A percentile compares a stretch with the other conserved stretches of the same genome.
Evolutionary conservation across 2,888 invertebrate species (phyloP).

Genomic region (Tipula helvola): DNA sequence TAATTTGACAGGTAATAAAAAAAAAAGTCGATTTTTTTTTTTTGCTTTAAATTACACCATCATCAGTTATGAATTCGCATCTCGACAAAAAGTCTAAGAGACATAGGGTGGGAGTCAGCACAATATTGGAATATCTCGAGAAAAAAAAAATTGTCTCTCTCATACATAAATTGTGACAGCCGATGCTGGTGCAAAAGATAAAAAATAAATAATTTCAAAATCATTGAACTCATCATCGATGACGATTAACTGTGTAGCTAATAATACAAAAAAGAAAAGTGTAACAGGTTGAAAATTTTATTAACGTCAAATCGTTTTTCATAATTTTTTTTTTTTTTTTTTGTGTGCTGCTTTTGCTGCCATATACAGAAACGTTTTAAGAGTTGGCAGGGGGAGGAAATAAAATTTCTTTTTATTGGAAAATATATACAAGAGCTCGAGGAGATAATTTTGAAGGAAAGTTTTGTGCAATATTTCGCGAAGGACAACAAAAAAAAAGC

Average conservation of each 20-base stretch:
- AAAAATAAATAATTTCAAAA: not conserved
- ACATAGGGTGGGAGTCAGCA: not conserved
- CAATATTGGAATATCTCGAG: not conserved
- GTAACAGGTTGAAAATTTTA: not conserved
- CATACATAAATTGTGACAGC: not conserved
- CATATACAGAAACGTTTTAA: too few species aligned
- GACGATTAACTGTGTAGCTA: not conserved
- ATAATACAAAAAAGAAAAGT: not conserved
- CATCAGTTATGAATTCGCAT: not conserved
- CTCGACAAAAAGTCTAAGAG: not conserved
- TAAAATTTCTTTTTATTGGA: not conserved
- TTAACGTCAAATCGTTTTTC: not conserved
- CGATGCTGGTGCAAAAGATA: not conserved
- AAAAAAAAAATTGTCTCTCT: not conserved
- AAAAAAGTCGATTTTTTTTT: not conserved
- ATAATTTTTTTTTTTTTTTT: not conserved
- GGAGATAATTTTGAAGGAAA: not conserved
- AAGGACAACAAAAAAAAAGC: not conserved
- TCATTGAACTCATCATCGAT: not conserved
- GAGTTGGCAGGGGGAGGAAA: too few species aligned
- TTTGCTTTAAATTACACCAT: not conserved
- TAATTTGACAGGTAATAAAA: not conserved
- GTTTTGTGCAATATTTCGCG: not conserved
- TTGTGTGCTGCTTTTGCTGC: not conserved
- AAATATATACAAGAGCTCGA: not conserved